phyloP scores from a whole-genome alignment of 2,888 invertebrate species.

The Xanthia icteritia region DNA sequence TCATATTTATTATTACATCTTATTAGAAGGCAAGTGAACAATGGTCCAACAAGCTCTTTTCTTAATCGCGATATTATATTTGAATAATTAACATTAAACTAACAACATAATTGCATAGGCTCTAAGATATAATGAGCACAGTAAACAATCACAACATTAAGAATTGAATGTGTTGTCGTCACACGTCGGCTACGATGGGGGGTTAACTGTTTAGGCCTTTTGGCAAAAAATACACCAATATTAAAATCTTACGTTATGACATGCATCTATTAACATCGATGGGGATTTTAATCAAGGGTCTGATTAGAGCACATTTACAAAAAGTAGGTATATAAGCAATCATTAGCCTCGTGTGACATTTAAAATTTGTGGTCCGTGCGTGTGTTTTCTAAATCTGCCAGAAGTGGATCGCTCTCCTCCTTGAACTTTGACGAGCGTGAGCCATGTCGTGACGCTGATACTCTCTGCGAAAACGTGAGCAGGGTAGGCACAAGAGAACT shows the following conservation, averaged over 20 bases:
- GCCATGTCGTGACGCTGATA: conserved; percentile 87
- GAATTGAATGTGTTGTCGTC: conserved; percentile 69
- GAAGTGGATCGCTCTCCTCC: conserved; percentile 92
- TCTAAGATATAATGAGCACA: conserved; percentile 84
- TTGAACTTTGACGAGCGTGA: conserved; percentile 85
- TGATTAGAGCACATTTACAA: conserved; percentile 32
- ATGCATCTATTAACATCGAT: conserved; percentile 57
- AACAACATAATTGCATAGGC: conserved; percentile 78
- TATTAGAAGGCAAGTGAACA: conserved; percentile 87
- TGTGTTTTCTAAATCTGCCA: conserved; percentile 86
- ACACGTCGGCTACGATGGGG: conserved; percentile 61
- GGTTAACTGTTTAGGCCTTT: conserved; percentile 71
- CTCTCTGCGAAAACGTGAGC: conserved; percentile 91
- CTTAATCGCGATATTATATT: conserved; percentile 77
- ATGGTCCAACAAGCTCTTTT: conserved; percentile 88
- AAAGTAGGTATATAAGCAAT: conserved; percentile 33
- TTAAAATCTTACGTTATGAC: conserved; percentile 56
- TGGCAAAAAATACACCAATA: conserved; percentile 55
- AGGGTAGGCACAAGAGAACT: conserved; percentile 92
- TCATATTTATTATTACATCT: conserved; percentile 65
- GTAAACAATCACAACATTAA: conserved; percentile 84
- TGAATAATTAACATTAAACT: conserved; percentile 82
- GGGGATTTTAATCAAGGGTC: conserved; percentile 51
- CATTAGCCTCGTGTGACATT: conserved; percentile 44
- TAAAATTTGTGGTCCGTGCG: conserved; percentile 85